Evolutionary conservation across 2,888 invertebrate species (phyloP).

Genomic region (Epinotia ramella): DNA sequence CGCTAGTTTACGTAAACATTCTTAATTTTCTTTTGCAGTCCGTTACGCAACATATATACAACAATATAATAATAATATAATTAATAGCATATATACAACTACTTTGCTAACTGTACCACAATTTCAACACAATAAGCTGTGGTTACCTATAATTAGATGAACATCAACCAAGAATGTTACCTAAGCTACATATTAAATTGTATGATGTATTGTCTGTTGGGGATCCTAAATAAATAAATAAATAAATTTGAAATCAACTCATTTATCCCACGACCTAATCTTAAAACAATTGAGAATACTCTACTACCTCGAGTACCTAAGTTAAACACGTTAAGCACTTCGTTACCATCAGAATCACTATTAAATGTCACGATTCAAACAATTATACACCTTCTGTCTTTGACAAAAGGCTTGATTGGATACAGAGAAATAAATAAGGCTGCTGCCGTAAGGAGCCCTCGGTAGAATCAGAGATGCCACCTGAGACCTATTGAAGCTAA

Average conservation of each 20-base stretch:
- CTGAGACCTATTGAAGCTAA: constrained; percentile 43
- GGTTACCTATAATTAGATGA: too few species aligned
- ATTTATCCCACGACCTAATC: neutral
- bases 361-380: neutral
- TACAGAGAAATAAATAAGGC: neutral
- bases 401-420: neutral
- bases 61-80: too few species aligned
- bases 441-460: constrained; percentile 19
- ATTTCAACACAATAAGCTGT: too few species aligned
- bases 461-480: constrained; percentile 34
- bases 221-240: too few species aligned
- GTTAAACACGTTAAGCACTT: constrained; percentile 22
- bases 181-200: too few species aligned
- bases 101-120: neutral
- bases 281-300: constrained; percentile 13
- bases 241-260: too few species aligned
- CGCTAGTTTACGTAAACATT: neutral
- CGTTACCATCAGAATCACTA: constrained; percentile 1
- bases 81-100: too few species aligned
- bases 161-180: too few species aligned
- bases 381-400: constrained; percentile 2
- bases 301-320: constrained; percentile 12
- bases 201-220: too few species aligned
- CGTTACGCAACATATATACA: too few species aligned
- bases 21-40: neutral